Evolutionary conservation across 2,113 vertebrate genomes (phyloP).

Genomic region (Dasyprocta punctata): DNA sequence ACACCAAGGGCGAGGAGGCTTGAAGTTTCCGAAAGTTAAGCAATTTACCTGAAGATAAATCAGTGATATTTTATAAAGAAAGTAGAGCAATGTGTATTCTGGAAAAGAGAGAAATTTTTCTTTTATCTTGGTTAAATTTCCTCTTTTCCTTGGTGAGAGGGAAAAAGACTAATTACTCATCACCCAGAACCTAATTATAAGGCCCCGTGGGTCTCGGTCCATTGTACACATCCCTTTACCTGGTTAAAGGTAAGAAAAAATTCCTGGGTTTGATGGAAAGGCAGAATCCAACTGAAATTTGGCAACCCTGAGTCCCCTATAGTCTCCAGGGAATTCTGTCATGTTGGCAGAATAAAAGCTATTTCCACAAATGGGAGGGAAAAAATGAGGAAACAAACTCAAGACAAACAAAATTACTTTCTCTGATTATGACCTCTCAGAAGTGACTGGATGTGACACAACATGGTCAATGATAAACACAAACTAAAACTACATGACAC

Average conservation of each 20-base stretch:
- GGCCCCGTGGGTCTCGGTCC: background rate
- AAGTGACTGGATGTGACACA: background rate
- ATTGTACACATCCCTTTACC: background rate
- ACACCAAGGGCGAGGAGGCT: background rate
- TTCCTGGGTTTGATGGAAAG: background rate
- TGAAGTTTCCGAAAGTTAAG: background rate
- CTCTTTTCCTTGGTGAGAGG: background rate
- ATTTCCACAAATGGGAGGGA: conserved; percentile 16
- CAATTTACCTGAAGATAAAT: conserved; percentile 26
- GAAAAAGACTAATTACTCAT: background rate
- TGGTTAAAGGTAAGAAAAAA: conserved; percentile 13
- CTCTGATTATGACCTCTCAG: background rate
- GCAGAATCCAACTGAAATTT: background rate
- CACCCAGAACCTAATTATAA: background rate
- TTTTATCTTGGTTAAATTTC: background rate
- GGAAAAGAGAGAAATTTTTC: conserved; percentile 10
- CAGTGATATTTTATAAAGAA: conserved; percentile 34
- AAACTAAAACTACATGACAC: background rate
- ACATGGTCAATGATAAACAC: background rate
- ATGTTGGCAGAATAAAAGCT: conserved; percentile 47
- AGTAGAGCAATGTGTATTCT: background rate
- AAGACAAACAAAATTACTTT: conserved; percentile 48
- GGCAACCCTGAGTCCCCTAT: conserved; percentile 19
- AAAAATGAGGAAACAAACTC: conserved; percentile 35
- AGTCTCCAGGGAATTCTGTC: conserved; percentile 14